Evolutionary conservation across 2,888 invertebrate species (phyloP).

Genomic region (Cremastinae sp.): DNA sequence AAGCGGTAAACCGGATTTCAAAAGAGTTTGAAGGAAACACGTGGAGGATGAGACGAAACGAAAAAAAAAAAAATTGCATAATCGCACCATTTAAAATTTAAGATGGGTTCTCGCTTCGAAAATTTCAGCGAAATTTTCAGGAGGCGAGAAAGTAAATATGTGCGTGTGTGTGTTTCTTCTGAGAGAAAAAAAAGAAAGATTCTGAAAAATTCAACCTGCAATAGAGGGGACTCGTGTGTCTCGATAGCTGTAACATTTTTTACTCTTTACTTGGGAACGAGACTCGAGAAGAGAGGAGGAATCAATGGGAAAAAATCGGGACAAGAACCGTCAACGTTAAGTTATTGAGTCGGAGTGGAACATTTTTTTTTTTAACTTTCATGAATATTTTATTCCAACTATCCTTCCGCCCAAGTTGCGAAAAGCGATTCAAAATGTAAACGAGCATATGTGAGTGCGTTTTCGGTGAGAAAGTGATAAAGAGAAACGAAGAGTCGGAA

Average conservation of each 20-base stretch:
- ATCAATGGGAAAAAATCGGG: neutral
- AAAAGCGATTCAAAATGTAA: no score
- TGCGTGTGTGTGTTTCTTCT: constrained; percentile 17
- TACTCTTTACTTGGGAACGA: constrained; percentile 49
- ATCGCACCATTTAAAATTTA: constrained; percentile 14
- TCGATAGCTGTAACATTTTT: constrained; percentile 54
- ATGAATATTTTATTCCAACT: constrained; percentile 16
- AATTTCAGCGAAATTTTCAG: neutral
- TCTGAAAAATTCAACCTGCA: constrained; percentile 29
- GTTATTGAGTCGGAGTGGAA: constrained; percentile 15
- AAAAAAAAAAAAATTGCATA: neutral
- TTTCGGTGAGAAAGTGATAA: neutral
- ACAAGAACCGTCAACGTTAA: neutral
- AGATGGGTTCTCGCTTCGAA: neutral
- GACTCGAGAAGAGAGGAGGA: neutral
- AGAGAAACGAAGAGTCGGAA: neutral
- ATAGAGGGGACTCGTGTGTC: constrained; percentile 28
- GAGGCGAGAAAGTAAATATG: neutral
- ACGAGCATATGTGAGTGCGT: neutral
- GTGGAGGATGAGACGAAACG: constrained; percentile 1
- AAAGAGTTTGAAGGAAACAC: neutral
- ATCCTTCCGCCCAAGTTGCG: neutral
- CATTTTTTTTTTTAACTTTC: neutral
- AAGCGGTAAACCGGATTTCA: neutral
- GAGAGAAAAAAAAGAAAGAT: no score